Evolutionary conservation across 2,797 vertebrate species (phyloP).

Genomic region (Falco biarmicus): DNA sequence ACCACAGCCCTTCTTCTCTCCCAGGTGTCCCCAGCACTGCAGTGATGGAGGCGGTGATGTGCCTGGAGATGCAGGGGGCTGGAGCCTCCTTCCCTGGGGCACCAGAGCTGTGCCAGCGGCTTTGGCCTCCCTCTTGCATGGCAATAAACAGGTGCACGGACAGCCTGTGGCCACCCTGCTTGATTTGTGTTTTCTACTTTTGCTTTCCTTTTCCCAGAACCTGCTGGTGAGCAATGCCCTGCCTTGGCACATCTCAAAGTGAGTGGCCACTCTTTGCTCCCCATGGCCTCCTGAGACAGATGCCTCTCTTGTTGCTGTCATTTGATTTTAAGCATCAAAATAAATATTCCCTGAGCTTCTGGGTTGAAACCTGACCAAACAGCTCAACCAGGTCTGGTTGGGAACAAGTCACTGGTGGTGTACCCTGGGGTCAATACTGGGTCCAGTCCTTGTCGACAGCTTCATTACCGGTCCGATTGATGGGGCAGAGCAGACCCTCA

Average conservation of each 20-base stretch:
- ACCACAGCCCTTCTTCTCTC: neutral
- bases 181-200: neutral
- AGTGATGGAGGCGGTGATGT: neutral
- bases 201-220: neutral
- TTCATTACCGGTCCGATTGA: neutral
- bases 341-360: rapidly evolving
- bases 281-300: neutral
- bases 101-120: rapidly evolving
- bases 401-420: neutral
- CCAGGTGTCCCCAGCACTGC: slow-evolving; percentile 3
- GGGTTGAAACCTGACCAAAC: neutral
- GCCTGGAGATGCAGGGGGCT: rapidly evolving
- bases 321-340: neutral
- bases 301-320: neutral
- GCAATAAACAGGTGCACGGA: neutral
- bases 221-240: neutral
- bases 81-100: neutral
- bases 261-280: neutral
- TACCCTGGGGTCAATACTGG: neutral
- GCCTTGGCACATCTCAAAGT: neutral
- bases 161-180: neutral
- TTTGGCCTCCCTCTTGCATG: neutral
- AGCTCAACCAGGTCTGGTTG: neutral
- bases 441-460: neutral
- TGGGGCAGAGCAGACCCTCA: neutral